Evolutionary conservation across 1,140 invertebrate species (phyloP).

Genomic region (Drosophila watanabei): DNA sequence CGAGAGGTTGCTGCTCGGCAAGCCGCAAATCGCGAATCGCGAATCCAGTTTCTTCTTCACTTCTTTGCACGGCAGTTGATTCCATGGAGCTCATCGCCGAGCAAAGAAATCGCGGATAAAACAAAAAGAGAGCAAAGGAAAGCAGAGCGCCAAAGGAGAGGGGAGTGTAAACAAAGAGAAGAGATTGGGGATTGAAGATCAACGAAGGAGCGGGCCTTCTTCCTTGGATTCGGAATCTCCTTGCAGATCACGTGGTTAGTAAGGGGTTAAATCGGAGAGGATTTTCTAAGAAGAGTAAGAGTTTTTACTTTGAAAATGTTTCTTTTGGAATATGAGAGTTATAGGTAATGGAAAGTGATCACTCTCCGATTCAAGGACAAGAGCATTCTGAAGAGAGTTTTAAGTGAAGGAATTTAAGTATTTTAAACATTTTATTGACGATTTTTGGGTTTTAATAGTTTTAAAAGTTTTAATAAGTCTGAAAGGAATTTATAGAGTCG

Average conservation of each 20-base stretch:
- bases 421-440: background rate
- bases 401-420: background rate
- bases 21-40: slow-evolving; percentile 47
- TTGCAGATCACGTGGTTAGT: slow-evolving; percentile 23
- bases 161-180: slow-evolving; percentile 1
- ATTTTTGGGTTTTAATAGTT: too few species aligned
- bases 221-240: slow-evolving; percentile 13
- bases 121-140: slow-evolving; percentile 45
- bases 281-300: background rate
- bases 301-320: background rate
- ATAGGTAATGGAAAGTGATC: background rate
- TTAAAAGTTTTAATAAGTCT: too few species aligned
- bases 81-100: slow-evolving; percentile 20
- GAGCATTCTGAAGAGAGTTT: background rate
- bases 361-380: background rate
- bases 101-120: slow-evolving; percentile 32
- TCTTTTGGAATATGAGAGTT: background rate
- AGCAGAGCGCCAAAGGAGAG: slow-evolving; percentile 37
- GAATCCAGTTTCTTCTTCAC: slow-evolving; percentile 83
- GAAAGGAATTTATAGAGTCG: too few species aligned
- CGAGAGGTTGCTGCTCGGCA: slow-evolving; percentile 75
- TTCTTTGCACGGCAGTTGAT: slow-evolving; percentile 51
- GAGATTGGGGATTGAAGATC: background rate
- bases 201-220: background rate
- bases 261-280: background rate